Evolutionary conservation across 2,888 invertebrate species (phyloP), one percentile per base, ranked within the genome.

Genomic region (Melolontha melolontha): DNA sequence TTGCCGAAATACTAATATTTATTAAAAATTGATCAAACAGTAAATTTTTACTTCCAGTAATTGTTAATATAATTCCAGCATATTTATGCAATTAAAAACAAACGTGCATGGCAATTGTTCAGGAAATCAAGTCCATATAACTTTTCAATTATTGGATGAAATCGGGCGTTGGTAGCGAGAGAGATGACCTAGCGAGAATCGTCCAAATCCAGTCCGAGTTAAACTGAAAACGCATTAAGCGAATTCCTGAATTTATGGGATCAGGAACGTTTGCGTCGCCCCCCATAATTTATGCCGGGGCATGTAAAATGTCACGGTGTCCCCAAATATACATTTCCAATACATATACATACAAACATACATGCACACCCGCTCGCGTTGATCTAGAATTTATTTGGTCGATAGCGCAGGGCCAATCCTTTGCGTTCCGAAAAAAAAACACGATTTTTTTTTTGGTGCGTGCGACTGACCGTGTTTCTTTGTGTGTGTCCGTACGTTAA

Each of bases 191-290:
- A 73, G 68, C 70, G 64, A 66, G 70, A 34, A n/a, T 34, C n/a
- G 34, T 4, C 11, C 27, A 17, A 29, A 17, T 29, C 27, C 50
- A 22, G n/a, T 10, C 4, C 22, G 72, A 71, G 71, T 71, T 73
- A 75, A 75, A 75, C 75, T 72, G 77, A 77, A 76, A 77, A 76
- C 75, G 73, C 76, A 77, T 76, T 77, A 75, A 75, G 71, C 71
- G 75, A 74, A 76, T 75, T 72, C 68, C 72, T 65, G 66, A 73
- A 74, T 74, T 74, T 74, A 73, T 71, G 74, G 71, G 64, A 52
- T 67, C 59, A 67, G 70, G 39, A 54, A 40, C 39, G 54, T 39
- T 66, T 68, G 52, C 49, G 39, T 55, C 50, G 67, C 62, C 65
- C 64, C 54, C 42, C 34, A 34, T 72, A 70, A 72, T 72, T 72